These are phyloP conservation scores for Merluccius polli DNA, from an alignment of 2,797 vertebrate species.

Conservation along the genomic window DNA sequence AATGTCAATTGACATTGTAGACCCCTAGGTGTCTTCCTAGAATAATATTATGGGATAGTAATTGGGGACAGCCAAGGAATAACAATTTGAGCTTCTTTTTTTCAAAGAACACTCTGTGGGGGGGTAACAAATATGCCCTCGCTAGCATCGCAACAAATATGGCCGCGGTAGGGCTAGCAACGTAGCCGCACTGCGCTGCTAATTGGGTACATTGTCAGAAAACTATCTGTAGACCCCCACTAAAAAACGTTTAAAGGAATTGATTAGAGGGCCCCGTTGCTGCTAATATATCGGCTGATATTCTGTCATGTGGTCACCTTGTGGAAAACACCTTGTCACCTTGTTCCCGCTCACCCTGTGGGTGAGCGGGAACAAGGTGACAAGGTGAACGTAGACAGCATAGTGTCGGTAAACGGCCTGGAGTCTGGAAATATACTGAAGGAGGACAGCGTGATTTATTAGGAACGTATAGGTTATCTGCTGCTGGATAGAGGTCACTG, in stretches of 20 bases:
- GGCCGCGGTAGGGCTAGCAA: constrained; percentile 13
- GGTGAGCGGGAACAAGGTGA: not conserved
- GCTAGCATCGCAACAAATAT: constrained; percentile 38
- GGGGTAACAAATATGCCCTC: constrained; percentile 53
- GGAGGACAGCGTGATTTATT: not conserved
- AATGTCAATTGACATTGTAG: not conserved
- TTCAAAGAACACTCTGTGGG: constrained; percentile 44
- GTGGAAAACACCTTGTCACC: constrained; percentile 30
- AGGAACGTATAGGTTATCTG: not conserved
- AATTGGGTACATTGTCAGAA: constrained; percentile 74
- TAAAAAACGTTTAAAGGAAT: constrained; percentile 46
- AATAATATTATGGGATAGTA: constrained; percentile 29
- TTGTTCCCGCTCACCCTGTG: too few relatives aligned
- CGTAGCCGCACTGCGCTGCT: constrained; percentile 40
- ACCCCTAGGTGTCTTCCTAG: constrained; percentile 12
- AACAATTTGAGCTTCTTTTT: constrained; percentile 35
- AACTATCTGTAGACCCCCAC: constrained; percentile 14
- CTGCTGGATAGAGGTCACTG: too few relatives aligned
- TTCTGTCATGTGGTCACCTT: constrained; percentile 42
- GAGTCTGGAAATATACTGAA: not conserved
- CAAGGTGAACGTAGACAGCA: constrained; percentile 34
- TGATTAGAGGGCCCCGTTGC: constrained; percentile 40
- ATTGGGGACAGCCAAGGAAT: constrained; percentile 10
- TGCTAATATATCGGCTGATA: constrained; percentile 42
- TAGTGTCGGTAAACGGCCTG: constrained; percentile 41